Conservation (phyloP, 2,797 vertebrate species). For the Halcyon leucocephala region DNA sequence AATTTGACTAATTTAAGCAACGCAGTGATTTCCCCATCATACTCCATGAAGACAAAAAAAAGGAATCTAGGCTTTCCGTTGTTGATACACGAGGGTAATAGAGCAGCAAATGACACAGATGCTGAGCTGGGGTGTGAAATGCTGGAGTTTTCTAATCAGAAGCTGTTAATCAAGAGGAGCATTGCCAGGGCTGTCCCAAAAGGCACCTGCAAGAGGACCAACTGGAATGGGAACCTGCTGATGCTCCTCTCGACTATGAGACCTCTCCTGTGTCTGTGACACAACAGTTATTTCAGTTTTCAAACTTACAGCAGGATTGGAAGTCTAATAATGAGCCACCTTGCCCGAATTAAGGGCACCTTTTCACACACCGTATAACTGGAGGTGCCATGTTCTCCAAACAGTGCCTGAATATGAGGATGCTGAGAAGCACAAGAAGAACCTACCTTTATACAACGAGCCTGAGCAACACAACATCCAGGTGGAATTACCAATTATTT, state of each 20-base stretch:
- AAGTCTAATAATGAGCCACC: not conserved
- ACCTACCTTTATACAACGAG: not conserved
- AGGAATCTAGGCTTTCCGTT: not conserved
- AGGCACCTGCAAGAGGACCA: not conserved
- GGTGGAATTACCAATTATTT: not conserved
- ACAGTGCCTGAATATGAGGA: rapidly evolving
- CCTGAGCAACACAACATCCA: not conserved
- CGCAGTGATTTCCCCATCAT: not conserved
- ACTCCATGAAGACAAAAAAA: not conserved
- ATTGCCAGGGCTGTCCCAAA: not conserved
- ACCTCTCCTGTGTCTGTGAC: not conserved
- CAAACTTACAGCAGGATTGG: not conserved
- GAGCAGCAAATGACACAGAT: not conserved
- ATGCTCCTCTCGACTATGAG: not conserved
- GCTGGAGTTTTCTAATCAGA: not conserved
- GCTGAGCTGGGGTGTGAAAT: not conserved
- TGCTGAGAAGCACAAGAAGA: not conserved
- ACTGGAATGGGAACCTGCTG: not conserved
- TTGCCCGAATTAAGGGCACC: not conserved
- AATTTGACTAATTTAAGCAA: not conserved
- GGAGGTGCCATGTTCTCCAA: not conserved
- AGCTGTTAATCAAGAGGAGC: not conserved
- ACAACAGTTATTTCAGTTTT: not conserved
- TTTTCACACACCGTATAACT: not conserved
- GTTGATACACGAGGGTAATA: not conserved